phyloP scores from a whole-genome alignment of 2,797 vertebrate species.

The Amblyraja radiata region DNA sequence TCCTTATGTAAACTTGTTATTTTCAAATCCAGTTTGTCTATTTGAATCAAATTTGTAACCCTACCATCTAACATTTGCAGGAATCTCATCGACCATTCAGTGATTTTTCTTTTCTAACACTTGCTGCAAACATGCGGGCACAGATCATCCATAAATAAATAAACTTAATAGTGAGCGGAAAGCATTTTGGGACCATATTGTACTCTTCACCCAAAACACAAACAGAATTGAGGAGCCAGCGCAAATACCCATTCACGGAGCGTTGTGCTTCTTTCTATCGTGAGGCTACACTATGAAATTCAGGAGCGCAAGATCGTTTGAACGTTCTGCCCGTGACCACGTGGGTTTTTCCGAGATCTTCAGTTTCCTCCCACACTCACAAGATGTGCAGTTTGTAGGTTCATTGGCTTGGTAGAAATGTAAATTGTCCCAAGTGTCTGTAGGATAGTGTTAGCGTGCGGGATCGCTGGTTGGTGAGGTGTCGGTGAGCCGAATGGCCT shows the following conservation, averaged over 20 bases:
- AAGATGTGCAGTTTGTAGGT: too few relatives aligned
- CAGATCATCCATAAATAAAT: constrained; percentile 19
- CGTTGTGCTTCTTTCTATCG: not conserved
- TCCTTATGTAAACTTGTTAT: not conserved
- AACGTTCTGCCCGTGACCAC: too few relatives aligned
- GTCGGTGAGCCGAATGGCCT: too few relatives aligned
- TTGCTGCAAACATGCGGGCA: not conserved
- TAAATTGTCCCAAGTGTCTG: too few relatives aligned
- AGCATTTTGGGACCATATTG: not conserved
- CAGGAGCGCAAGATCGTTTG: not conserved
- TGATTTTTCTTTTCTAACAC: not conserved
- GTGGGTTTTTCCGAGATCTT: too few relatives aligned
- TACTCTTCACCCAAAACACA: not conserved
- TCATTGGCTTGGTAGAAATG: too few relatives aligned
- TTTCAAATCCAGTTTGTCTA: not conserved
- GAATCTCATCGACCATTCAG: not conserved
- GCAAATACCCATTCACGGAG: too few relatives aligned
- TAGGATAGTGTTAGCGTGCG: too few relatives aligned
- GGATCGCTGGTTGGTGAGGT: too few relatives aligned
- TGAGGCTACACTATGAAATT: constrained; percentile 9
- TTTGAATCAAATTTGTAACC: not conserved
- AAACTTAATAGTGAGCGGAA: not conserved
- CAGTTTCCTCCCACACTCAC: too few relatives aligned
- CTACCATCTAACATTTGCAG: not conserved
- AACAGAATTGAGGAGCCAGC: not conserved